Evolutionary conservation across 2,113 vertebrate species (phyloP), one percentile per base, ranked within the genome.

Genomic region (Clarias gariepinus): DNA sequence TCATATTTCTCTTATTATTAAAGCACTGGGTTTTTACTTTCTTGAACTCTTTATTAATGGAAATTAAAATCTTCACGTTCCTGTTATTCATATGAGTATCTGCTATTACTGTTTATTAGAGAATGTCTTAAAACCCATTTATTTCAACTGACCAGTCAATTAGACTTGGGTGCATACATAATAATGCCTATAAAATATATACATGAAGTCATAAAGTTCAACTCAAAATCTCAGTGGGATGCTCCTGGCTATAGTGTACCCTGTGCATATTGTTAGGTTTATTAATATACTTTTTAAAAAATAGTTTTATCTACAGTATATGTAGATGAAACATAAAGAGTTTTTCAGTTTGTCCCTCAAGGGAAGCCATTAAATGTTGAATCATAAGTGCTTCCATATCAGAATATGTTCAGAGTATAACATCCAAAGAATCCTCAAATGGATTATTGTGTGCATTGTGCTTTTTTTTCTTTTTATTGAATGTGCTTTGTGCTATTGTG

Each of bases 361-460:
- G 76, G 15, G n/a, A 78, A 78, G 5, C 76, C 76, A 57, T 28
- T 78, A 78, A 57, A 28, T 57, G 52, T 57, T 55, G 53, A n/a
- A 13, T 53, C 23, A 11, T 53, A 76, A 53, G 52, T 78, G 76
- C 52, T 77, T n/a, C 13, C 3, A 12, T 57, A 55, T 78, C 76
- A 78, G 52, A 55, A 77, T 55, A 55, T 77, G 23, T 77, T 53
- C 74, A 8, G 47, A 30, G 13, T 55, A 78, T 28, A 78, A 30
- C 76, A 57, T 30, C 8, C 52, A 78, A 19, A 9, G n/a, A 30
- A 78, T 78, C 41, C 76, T 30, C n/a, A 78, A 78, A 78, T 78
- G 13, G 7, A 55, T 55, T 15, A 55, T 28, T 57, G n/a, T 57
- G 74, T 53, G 71, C 36, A 74, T 23, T 74, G 36, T 74, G 33